phyloP scores from a whole-genome alignment of 2,113 vertebrate genomes.

The Cepphus grylle region DNA sequence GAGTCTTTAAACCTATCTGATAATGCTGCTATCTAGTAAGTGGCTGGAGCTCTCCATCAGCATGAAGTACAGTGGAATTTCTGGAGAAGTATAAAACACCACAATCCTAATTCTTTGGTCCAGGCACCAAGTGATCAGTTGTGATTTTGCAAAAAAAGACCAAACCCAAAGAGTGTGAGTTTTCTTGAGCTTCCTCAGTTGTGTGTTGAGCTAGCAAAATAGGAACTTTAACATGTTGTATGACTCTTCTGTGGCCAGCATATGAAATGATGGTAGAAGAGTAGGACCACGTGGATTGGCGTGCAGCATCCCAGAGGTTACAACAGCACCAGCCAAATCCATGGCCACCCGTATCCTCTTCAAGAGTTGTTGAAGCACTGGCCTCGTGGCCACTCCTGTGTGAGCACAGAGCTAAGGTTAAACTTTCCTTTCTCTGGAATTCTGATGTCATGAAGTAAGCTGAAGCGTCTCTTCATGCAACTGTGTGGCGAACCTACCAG shows the following conservation, averaged over 20 bases:
- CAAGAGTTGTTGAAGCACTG: not conserved
- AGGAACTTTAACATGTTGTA: not conserved
- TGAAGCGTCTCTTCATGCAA: not conserved
- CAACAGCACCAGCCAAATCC: not conserved
- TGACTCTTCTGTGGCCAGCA: not conserved
- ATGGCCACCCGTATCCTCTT: not conserved
- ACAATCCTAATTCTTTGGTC: not conserved
- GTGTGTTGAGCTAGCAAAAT: not conserved
- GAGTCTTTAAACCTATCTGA: not conserved
- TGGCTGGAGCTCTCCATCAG: not conserved
- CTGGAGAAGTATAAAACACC: not conserved
- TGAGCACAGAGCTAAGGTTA: not conserved
- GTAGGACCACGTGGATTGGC: not conserved
- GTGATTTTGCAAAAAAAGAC: not conserved
- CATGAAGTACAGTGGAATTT: not conserved
- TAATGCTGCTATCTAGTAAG: not conserved
- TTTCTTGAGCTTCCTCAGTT: not conserved
- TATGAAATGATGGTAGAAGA: not conserved
- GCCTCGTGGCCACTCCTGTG: not conserved
- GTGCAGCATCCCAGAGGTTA: not conserved
- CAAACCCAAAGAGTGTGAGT: not conserved
- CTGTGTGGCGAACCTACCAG: not conserved
- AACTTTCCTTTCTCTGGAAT: not conserved
- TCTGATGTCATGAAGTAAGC: not conserved
- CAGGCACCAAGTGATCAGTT: accelerated